Evolutionary conservation across 2,888 invertebrate species (phyloP).

Genomic region (Amblyjoppa fuscipennis): DNA sequence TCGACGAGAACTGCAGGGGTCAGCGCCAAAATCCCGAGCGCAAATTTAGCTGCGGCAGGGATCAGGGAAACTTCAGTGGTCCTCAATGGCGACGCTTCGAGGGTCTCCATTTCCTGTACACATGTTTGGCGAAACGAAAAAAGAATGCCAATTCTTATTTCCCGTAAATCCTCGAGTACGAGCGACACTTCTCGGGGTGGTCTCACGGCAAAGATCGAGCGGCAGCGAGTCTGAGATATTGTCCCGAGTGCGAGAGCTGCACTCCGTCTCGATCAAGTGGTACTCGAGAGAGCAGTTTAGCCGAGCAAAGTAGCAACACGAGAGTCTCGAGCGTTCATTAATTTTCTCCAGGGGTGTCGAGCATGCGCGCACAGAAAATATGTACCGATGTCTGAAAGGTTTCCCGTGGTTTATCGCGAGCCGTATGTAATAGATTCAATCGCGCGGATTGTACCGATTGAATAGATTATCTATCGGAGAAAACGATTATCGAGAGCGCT

Average conservation of each 20-base stretch:
- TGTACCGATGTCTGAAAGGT: constrained; percentile 34
- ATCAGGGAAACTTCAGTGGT: neutral
- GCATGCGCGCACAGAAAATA: constrained; percentile 28
- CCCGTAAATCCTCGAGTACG: neutral
- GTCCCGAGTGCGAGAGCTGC: neutral
- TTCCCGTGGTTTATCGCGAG: constrained; percentile 12
- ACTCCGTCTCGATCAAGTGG: neutral
- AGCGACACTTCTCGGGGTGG: neutral
- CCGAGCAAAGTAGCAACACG: neutral
- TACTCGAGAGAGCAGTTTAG: constrained; percentile 6
- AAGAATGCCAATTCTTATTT: neutral
- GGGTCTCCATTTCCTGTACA: neutral
- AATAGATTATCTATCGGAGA: constrained; percentile 59
- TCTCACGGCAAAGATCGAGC: neutral
- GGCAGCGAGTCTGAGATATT: constrained; percentile 2
- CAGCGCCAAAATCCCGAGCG: neutral
- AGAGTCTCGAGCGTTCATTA: constrained; percentile 12
- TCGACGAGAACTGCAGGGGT: neutral
- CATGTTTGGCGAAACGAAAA: neutral
- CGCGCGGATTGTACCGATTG: constrained; percentile 51
- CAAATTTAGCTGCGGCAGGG: neutral
- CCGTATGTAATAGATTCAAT: constrained; percentile 45
- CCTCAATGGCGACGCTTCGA: neutral
- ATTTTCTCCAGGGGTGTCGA: constrained; percentile 54
- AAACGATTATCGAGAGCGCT: constrained; percentile 61